phyloP scores from a whole-genome alignment of 2,797 vertebrate genomes.

The Craterocephalus amniculus region DNA sequence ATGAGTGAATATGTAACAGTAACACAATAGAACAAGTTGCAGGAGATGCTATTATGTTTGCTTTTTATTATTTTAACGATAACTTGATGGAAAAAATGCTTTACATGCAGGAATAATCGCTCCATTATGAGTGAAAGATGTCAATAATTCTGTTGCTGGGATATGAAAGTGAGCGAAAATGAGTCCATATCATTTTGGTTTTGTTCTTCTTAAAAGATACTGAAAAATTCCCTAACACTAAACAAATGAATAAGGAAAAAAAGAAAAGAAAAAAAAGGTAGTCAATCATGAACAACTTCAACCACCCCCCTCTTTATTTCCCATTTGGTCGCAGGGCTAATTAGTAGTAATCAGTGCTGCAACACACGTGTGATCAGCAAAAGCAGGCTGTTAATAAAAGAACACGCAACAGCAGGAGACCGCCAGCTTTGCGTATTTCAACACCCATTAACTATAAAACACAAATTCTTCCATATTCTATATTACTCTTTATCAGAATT shows the following conservation, averaged over 20 bases:
- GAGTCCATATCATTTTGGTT: neutral
- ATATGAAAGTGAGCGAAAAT: neutral
- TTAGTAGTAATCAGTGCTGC: conserved; percentile 69
- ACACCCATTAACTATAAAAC: conserved; percentile 6
- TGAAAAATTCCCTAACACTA: too few species aligned
- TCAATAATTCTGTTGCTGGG: neutral
- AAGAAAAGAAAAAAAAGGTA: conserved; percentile 8
- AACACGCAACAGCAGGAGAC: conserved; percentile 23
- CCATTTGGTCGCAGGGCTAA: conserved; percentile 65
- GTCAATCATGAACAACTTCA: conserved; percentile 55
- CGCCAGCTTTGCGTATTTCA: conserved; percentile 3
- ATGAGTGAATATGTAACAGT: neutral
- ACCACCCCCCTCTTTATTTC: conserved; percentile 67
- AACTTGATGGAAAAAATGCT: too few species aligned
- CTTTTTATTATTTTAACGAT: too few species aligned
- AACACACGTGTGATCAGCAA: conserved; percentile 56
- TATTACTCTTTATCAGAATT: neutral
- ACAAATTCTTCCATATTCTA: neutral
- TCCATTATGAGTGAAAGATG: too few species aligned
- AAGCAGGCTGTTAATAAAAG: conserved; percentile 40
- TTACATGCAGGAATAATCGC: too few species aligned
- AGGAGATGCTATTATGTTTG: too few species aligned
- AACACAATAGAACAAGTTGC: too few species aligned
- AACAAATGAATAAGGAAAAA: neutral
- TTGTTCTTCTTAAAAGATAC: too few species aligned